These are phyloP conservation scores for Conus ventricosus DNA, from an alignment of 1,140 invertebrate species.

Conservation along the genomic window DNA sequence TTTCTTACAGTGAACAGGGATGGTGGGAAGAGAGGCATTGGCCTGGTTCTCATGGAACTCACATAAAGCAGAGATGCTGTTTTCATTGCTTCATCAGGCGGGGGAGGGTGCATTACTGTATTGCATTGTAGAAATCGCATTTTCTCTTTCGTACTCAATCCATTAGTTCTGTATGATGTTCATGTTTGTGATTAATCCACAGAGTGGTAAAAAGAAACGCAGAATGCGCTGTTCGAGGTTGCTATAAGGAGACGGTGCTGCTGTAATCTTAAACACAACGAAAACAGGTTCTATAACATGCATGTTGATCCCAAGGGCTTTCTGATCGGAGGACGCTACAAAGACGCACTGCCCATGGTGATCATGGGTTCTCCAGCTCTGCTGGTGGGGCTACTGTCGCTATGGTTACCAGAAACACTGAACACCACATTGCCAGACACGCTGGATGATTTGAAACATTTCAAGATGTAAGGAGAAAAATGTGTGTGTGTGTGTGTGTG, in stretches of 20 bases:
- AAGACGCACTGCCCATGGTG: conserved; percentile 72
- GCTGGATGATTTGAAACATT: conserved; percentile 72
- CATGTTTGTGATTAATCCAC: background rate
- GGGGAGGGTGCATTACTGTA: no score
- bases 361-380: conserved; percentile 78
- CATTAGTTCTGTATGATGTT: no score
- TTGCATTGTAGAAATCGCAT: no score
- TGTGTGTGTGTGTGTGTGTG: no score
- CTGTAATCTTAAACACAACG: background rate
- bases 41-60: no score
- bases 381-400: conserved; percentile 74
- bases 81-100: no score
- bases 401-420: conserved; percentile 79
- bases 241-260: background rate
- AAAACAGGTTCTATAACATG: background rate
- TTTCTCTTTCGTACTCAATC: background rate
- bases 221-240: background rate
- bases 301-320: background rate
- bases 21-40: no score
- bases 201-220: background rate
- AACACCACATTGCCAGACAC: conserved; percentile 77
- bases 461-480: conserved; percentile 20
- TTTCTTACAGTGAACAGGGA: no score
- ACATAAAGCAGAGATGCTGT: no score
- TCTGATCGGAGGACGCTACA: conserved; percentile 17